Conservation (phyloP, 2,797 vertebrate species). For the Odontamblyopus lacepedii region DNA sequence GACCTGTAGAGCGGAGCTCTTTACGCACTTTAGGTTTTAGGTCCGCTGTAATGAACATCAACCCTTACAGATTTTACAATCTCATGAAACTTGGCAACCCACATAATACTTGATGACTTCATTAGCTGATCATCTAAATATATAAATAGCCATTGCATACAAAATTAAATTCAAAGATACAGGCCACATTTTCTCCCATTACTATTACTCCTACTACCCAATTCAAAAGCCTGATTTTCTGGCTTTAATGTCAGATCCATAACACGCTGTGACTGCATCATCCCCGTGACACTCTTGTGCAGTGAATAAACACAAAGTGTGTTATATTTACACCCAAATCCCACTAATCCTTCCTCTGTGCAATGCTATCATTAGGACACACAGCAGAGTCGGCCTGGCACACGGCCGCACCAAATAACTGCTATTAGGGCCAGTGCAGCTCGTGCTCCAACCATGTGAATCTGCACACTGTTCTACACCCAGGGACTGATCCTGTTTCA, state of each 20-base stretch:
- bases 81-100: background rate
- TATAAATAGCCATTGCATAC: background rate
- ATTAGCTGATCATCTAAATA: background rate
- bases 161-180: background rate
- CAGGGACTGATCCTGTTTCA: slow-evolving; percentile 13
- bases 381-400: slow-evolving; percentile 46
- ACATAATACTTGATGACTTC: slow-evolving; percentile 6
- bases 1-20: background rate
- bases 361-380: slow-evolving; percentile 51
- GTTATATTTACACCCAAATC: slow-evolving; percentile 66
- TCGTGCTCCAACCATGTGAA: slow-evolving; percentile 26
- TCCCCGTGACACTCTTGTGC: slow-evolving; percentile 32
- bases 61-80: background rate
- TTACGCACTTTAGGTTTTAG: background rate
- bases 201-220: background rate
- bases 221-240: slow-evolving; percentile 6
- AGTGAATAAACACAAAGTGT: slow-evolving; percentile 58
- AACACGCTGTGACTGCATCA: slow-evolving; percentile 22
- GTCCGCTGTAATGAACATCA: background rate
- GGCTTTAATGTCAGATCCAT: slow-evolving; percentile 15
- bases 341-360: slow-evolving; percentile 61
- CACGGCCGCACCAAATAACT: slow-evolving; percentile 48
- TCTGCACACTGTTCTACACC: background rate
- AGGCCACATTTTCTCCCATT: background rate
- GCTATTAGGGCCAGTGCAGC: slow-evolving; percentile 31